Conservation (phyloP, 2,797 vertebrate genomes). For the Halcyon chelicuti region DNA sequence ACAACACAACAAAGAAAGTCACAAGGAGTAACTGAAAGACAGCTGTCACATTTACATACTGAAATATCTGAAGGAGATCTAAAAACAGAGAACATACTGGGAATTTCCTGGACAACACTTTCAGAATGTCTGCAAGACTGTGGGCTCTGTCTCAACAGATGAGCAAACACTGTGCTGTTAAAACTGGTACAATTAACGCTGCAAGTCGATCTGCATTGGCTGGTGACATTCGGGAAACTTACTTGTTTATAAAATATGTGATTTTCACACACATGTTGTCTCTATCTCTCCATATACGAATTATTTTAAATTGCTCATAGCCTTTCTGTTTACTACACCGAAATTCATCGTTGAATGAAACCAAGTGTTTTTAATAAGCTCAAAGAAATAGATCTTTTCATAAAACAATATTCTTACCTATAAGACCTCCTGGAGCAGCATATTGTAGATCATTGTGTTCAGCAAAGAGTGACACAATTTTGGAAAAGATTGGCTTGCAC, state of each 20-base stretch:
- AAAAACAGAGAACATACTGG: not conserved
- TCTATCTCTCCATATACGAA: not conserved
- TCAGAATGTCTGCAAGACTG: not conserved
- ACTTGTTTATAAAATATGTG: not conserved
- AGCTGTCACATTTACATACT: not conserved
- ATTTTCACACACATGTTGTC: not conserved
- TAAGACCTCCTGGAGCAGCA: constrained; percentile 96
- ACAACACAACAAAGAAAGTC: not conserved
- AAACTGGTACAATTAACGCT: not conserved
- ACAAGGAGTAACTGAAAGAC: not conserved
- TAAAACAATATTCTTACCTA: constrained; percentile 81
- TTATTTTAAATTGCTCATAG: not conserved
- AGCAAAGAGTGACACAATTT: constrained; percentile 97
- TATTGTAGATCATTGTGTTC: constrained; percentile 98
- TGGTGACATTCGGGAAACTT: not conserved
- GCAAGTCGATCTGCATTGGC: not conserved
- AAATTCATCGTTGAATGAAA: not conserved
- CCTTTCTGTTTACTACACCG: not conserved
- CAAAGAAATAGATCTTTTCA: not conserved
- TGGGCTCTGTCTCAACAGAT: not conserved
- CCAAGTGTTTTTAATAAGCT: not conserved
- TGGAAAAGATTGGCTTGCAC: constrained; percentile 99
- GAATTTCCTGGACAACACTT: not conserved
- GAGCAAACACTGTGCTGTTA: not conserved
- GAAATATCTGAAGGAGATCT: not conserved